These are phyloP conservation scores for Chaetodon trifasciatus DNA, from an alignment of 2,797 vertebrate species.

Conservation along the genomic window DNA sequence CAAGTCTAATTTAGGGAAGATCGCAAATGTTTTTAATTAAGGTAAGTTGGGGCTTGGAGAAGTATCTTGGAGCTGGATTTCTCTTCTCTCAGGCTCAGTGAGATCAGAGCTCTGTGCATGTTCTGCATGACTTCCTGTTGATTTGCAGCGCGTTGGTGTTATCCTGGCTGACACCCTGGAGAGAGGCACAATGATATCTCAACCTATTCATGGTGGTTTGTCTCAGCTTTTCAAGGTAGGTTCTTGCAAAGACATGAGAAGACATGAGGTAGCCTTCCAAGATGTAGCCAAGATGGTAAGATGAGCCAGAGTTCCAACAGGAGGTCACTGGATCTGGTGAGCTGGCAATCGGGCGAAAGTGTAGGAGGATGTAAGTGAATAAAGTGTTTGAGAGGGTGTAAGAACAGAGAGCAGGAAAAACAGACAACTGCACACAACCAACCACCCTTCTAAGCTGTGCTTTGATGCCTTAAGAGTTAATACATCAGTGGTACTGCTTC, in stretches of 20 bases:
- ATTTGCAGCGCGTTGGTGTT: conserved; percentile 73
- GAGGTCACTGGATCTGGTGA: conserved; percentile 18
- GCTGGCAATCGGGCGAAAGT: not conserved
- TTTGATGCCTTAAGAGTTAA: conserved; percentile 66
- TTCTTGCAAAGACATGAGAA: conserved; percentile 33
- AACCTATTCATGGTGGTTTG: conserved; percentile 63
- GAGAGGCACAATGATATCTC: conserved; percentile 76
- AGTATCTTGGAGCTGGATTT: conserved; percentile 46
- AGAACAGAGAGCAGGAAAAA: conserved; percentile 34
- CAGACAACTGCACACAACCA: conserved; percentile 8
- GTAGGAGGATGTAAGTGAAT: conserved; percentile 13
- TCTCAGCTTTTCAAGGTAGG: conserved; percentile 60
- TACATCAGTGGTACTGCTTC: conserved; percentile 57
- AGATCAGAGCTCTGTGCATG: conserved; percentile 60
- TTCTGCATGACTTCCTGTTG: conserved; percentile 80
- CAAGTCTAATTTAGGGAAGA: conserved; percentile 62
- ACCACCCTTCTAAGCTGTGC: conserved; percentile 45
- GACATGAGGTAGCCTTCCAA: conserved; percentile 6
- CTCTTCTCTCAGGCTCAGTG: conserved; percentile 58
- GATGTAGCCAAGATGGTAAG: not conserved
- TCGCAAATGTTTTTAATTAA: conserved; percentile 68
- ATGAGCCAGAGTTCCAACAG: conserved; percentile 53
- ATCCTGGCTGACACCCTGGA: conserved; percentile 61
- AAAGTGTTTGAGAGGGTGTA: conserved; percentile 17
- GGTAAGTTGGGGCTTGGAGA: conserved; percentile 36